phyloP scores from a whole-genome alignment of 2,888 invertebrate genomes.

The Tinea pellionella region DNA sequence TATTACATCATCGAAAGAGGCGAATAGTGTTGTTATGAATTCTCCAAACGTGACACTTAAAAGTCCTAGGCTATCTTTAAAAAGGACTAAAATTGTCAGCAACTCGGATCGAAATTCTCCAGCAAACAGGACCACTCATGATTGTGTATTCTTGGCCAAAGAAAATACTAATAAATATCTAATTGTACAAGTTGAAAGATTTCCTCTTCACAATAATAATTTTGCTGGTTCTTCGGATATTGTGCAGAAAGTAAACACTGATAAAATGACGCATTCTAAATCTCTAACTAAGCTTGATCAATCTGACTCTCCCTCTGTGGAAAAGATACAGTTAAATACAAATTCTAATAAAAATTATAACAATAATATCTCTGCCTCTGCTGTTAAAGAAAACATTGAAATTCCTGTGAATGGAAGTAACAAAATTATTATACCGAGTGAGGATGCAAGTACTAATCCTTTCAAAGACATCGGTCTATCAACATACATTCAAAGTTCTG shows the following conservation, averaged over 20 bases:
- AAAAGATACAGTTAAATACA: neutral
- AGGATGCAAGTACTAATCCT: neutral
- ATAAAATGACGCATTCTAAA: neutral
- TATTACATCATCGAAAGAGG: neutral
- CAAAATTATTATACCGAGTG: neutral
- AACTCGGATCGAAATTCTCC: too few relatives aligned
- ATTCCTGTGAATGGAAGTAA: neutral
- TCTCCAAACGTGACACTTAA: too few relatives aligned
- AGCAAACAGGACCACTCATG: too few relatives aligned
- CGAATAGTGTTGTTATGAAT: neutral
- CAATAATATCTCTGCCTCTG: neutral
- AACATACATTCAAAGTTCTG: neutral
- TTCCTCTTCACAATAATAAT: constrained; percentile 19
- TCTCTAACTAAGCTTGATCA: neutral
- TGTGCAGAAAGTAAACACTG: neutral
- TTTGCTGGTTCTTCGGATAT: constrained; percentile 25
- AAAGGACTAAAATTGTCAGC: too few relatives aligned
- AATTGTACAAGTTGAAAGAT: too few relatives aligned
- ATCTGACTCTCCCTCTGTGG: neutral
- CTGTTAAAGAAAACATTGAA: neutral
- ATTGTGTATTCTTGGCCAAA: too few relatives aligned
- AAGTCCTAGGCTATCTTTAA: too few relatives aligned
- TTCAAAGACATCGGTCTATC: neutral
- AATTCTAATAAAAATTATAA: neutral
- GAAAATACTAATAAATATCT: too few relatives aligned